These are phyloP conservation scores for Bombus ignitus DNA, from an alignment of 1,140 invertebrate genomes.

Conservation along the genomic window DNA sequence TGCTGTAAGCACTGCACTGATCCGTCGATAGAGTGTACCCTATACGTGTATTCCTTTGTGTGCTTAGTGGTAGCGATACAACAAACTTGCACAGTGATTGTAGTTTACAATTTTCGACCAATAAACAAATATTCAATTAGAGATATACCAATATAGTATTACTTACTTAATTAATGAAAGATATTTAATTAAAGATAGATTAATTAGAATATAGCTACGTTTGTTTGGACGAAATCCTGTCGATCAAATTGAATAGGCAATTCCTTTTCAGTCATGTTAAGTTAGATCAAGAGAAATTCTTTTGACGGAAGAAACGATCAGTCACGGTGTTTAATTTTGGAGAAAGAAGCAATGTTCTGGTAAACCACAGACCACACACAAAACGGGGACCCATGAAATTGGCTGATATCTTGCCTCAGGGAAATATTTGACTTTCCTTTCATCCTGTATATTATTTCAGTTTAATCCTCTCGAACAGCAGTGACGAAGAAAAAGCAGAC, in stretches of 20 bases:
- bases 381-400: slow-evolving; percentile 60
- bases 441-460: slow-evolving; percentile 68
- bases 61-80: too few relatives aligned
- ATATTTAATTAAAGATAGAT: too few relatives aligned
- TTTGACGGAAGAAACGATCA: slow-evolving; percentile 53
- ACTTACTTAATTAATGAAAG: too few relatives aligned
- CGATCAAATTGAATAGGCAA: too few relatives aligned
- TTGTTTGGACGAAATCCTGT: too few relatives aligned
- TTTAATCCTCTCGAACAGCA: slow-evolving; percentile 56
- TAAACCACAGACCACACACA: slow-evolving; percentile 59
- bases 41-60: too few relatives aligned
- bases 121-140: too few relatives aligned
- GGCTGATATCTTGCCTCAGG: slow-evolving; percentile 65
- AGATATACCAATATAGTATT: too few relatives aligned
- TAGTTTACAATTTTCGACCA: too few relatives aligned
- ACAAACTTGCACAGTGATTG: too few relatives aligned
- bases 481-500: slow-evolving; percentile 48
- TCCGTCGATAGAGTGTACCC: not conserved
- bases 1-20: not conserved
- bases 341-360: slow-evolving; percentile 1
- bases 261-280: too few relatives aligned
- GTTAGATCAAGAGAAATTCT: not conserved
- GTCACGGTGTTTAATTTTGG: slow-evolving; percentile 71
- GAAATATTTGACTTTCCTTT: slow-evolving; percentile 71
- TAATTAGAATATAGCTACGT: too few relatives aligned